Conservation (phyloP, 1,140 invertebrate species). For the Zophobas morio region DNA sequence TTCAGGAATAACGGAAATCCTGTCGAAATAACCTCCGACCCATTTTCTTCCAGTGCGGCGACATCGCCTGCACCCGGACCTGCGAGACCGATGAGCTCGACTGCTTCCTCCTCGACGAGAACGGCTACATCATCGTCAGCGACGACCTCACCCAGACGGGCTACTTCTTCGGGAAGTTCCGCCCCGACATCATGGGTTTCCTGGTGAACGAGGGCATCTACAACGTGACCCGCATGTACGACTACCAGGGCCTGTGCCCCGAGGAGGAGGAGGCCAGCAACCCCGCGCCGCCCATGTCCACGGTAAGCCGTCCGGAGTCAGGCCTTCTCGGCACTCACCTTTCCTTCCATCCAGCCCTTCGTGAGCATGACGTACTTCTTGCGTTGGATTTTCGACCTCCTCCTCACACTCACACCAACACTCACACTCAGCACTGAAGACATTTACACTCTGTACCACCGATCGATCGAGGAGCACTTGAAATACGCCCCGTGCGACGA, state of each 20-base stretch:
- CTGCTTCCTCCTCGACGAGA: slow-evolving; percentile 91
- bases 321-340: not conserved
- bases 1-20: too few species aligned
- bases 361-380: slow-evolving; percentile 7
- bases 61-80: slow-evolving; percentile 73
- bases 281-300: slow-evolving; percentile 73
- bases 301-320: slow-evolving; percentile 69
- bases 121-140: slow-evolving; percentile 88
- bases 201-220: slow-evolving; percentile 86
- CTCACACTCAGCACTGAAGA: slow-evolving; percentile 23
- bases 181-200: slow-evolving; percentile 83
- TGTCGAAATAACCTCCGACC: not conserved
- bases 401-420: slow-evolving; percentile 34
- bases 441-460: slow-evolving; percentile 19
- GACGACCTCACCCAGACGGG: slow-evolving; percentile 82
- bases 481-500: slow-evolving; percentile 14
- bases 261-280: slow-evolving; percentile 74
- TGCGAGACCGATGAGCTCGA: slow-evolving; percentile 82
- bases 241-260: slow-evolving; percentile 93
- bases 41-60: slow-evolving; percentile 71
- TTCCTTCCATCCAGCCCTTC: slow-evolving; percentile 8
- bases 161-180: slow-evolving; percentile 89
- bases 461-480: slow-evolving; percentile 22
- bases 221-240: slow-evolving; percentile 82
- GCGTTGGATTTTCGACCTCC: slow-evolving; percentile 16